phyloP scores from a whole-genome alignment of 2,113 vertebrate genomes.

The Petrocephalus microphthalmus region DNA sequence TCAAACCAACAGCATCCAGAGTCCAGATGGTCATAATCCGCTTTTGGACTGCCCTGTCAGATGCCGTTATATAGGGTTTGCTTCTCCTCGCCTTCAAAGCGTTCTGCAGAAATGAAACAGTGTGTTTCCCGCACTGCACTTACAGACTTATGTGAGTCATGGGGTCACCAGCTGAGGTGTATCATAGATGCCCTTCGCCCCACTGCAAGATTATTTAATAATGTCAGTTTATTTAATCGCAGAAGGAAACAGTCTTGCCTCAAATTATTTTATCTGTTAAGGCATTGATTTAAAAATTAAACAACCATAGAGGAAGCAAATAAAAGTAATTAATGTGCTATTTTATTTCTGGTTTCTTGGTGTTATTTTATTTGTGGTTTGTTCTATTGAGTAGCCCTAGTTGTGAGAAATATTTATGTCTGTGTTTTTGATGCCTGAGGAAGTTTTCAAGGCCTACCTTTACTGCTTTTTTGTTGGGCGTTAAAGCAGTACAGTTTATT shows the following conservation, averaged over 20 bases:
- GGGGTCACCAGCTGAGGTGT: not conserved
- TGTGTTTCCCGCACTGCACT: not conserved
- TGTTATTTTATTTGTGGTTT: not conserved
- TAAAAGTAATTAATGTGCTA: not conserved
- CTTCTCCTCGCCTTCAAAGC: not conserved
- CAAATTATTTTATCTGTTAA: not conserved
- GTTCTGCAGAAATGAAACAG: not conserved
- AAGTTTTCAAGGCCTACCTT: not conserved
- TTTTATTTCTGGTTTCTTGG: not conserved
- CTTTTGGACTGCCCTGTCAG: not conserved
- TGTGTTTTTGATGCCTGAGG: not conserved
- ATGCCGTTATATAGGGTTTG: not conserved
- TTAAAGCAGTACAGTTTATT: constrained; percentile 36
- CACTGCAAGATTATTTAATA: not conserved
- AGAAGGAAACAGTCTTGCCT: not conserved
- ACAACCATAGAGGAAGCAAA: not conserved
- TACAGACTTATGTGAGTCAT: not conserved
- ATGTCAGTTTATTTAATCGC: not conserved
- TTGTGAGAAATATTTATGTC: not conserved
- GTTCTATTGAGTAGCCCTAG: not conserved
- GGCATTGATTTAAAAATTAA: not conserved
- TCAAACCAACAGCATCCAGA: not conserved
- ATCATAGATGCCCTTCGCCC: not conserved
- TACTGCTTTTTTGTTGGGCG: constrained; percentile 17
- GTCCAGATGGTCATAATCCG: not conserved